These are phyloP conservation scores for Sinocyclocheilus rhinocerous DNA, from an alignment of 2,113 vertebrate species.

Conservation along the genomic window DNA sequence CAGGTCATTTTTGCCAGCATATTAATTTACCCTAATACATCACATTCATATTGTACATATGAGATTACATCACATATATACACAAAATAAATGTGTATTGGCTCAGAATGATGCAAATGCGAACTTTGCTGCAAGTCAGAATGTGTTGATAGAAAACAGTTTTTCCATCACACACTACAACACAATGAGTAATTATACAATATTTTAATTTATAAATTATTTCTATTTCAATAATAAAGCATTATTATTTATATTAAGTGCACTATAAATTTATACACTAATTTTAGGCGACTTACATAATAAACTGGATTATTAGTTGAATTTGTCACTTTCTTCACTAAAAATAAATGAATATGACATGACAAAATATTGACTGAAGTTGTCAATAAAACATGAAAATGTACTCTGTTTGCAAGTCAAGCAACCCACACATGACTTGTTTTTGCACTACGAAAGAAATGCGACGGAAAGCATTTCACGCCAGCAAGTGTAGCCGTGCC, in stretches of 20 bases:
- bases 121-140: not conserved
- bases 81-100: not conserved
- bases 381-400: not conserved
- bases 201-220: not conserved
- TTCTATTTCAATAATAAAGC: not conserved
- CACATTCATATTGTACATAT: not conserved
- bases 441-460: not conserved
- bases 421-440: not conserved
- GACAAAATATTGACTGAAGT: not conserved
- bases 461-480: slow-evolving; percentile 5
- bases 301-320: not conserved
- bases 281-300: not conserved
- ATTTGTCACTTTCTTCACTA: not conserved
- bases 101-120: not conserved
- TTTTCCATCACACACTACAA: not conserved
- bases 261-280: not conserved
- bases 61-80: not conserved
- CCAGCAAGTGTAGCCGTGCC: not conserved
- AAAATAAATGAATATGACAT: not conserved
- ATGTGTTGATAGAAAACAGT: not conserved
- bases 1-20: no score
- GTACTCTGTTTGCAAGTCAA: not conserved
- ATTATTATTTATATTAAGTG: not conserved
- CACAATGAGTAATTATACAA: not conserved
- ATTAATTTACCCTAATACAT: not conserved